These are phyloP conservation scores for Sycobia sp. DNA, from an alignment of 1,140 invertebrate species.

Conservation along the genomic window DNA sequence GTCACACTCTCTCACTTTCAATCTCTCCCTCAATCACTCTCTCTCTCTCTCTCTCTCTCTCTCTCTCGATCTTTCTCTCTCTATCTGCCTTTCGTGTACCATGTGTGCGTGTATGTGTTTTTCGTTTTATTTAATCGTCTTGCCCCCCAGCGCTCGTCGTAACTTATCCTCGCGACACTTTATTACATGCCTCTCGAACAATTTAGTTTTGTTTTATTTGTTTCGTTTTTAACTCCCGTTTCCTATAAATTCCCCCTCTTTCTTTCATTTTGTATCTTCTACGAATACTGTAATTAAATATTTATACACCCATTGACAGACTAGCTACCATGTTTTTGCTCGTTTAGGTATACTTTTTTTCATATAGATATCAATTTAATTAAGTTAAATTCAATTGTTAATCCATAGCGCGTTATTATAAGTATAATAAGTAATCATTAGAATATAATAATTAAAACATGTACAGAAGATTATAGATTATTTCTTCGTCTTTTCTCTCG, in stretches of 20 bases:
- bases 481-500: slow-evolving; percentile 40
- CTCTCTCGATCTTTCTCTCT: not conserved
- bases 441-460: slow-evolving; percentile 59
- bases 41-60: not conserved
- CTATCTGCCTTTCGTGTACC: slow-evolving; percentile 3
- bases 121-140: slow-evolving; percentile 3
- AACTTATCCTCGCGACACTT: not conserved
- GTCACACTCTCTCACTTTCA: not conserved
- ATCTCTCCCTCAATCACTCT: not conserved
- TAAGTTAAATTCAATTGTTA: slow-evolving; percentile 53
- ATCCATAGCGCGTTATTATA: slow-evolving; percentile 56
- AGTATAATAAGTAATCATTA: slow-evolving; percentile 59
- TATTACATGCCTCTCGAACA: slow-evolving; percentile 7
- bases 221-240: not conserved
- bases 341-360: slow-evolving; percentile 53
- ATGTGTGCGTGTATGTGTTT: slow-evolving; percentile 27
- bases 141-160: not conserved
- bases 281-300: slow-evolving; percentile 56
- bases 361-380: slow-evolving; percentile 59
- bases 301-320: slow-evolving; percentile 60
- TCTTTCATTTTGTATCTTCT: slow-evolving; percentile 32
- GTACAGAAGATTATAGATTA: slow-evolving; percentile 60
- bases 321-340: slow-evolving; percentile 56
- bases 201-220: not conserved
- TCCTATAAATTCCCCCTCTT: slow-evolving; percentile 21